phyloP scores from a whole-genome alignment of 23 tunicate species.

The Halocynthia roretzi region DNA sequence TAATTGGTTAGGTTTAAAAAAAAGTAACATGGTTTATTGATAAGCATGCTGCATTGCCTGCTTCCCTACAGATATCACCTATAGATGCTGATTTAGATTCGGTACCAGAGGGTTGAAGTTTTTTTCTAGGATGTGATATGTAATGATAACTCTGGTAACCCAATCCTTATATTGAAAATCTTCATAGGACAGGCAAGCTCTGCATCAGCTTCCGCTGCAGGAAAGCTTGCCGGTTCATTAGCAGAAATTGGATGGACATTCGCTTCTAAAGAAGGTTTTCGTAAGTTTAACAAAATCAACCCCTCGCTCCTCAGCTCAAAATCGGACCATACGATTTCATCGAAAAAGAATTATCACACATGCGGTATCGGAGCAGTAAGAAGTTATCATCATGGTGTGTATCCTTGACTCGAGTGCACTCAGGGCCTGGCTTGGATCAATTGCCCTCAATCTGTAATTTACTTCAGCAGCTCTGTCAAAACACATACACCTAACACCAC shows the following conservation, averaged over 20 bases:
- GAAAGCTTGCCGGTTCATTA: slow-evolving; percentile 64
- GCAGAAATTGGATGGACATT: slow-evolving; percentile 86
- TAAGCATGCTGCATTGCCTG: neutral
- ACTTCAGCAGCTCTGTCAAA: neutral
- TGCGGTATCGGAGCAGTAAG: too few relatives aligned
- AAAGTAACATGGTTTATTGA: neutral
- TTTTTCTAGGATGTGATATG: too few relatives aligned
- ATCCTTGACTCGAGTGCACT: too few relatives aligned
- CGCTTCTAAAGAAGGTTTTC: slow-evolving; percentile 87
- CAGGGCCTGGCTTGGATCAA: neutral
- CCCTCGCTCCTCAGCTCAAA: neutral
- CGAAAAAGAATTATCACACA: too few relatives aligned
- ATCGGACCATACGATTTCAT: neutral
- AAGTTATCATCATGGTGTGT: too few relatives aligned
- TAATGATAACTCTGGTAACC: neutral
- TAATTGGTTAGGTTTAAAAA: neutral
- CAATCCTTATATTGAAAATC: neutral
- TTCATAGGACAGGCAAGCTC: slow-evolving; percentile 72
- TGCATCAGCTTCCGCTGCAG: slow-evolving; percentile 45
- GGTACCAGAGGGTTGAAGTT: neutral
- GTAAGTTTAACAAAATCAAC: slow-evolving; percentile 38
- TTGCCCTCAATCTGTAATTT: slow-evolving; percentile 1
- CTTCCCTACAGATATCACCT: too few relatives aligned
- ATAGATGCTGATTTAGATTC: neutral
- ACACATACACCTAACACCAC: too few relatives aligned